phyloP scores from a whole-genome alignment of 2,888 invertebrate species.

The Megamerina dolium region DNA sequence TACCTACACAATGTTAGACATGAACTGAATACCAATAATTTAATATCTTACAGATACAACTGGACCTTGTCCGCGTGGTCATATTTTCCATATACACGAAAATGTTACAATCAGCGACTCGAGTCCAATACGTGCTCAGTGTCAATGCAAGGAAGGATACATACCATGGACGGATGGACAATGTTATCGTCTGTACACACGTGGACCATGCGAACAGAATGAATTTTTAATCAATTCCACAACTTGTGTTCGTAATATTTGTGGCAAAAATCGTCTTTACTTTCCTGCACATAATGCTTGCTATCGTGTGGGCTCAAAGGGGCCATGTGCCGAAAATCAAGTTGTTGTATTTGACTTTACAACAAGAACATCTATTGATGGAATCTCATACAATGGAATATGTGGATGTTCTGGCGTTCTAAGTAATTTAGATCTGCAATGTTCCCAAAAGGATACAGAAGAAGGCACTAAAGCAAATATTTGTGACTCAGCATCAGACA shows the following conservation, averaged over 20 bases:
- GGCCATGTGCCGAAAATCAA: slow-evolving; percentile 67
- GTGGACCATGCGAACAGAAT: slow-evolving; percentile 67
- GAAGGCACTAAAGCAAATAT: slow-evolving; percentile 24
- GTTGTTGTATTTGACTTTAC: slow-evolving; percentile 77
- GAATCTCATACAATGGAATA: slow-evolving; percentile 74
- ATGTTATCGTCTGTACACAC: slow-evolving; percentile 73
- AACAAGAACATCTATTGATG: slow-evolving; percentile 70
- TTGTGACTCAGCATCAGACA: slow-evolving; percentile 58
- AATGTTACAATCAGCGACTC: slow-evolving; percentile 24
- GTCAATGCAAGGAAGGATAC: slow-evolving; percentile 66
- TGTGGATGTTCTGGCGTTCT: slow-evolving; percentile 63
- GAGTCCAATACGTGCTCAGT: slow-evolving; percentile 51
- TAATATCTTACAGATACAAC: slow-evolving; percentile 60
- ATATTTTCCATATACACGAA: slow-evolving; percentile 58
- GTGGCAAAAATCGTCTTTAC: slow-evolving; percentile 68
- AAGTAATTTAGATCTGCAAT: slow-evolving; percentile 46
- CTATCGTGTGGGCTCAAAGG: slow-evolving; percentile 70
- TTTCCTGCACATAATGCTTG: slow-evolving; percentile 68
- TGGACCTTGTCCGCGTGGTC: slow-evolving; percentile 71
- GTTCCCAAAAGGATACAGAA: slow-evolving; percentile 23
- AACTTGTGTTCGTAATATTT: slow-evolving; percentile 64
- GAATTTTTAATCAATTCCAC: slow-evolving; percentile 66
- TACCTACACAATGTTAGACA: too few relatives aligned
- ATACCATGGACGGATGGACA: slow-evolving; percentile 60
- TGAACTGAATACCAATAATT: too few relatives aligned